Evolutionary conservation across 2,888 invertebrate species (phyloP).

Genomic region (Allophyes oxyacanthae): DNA sequence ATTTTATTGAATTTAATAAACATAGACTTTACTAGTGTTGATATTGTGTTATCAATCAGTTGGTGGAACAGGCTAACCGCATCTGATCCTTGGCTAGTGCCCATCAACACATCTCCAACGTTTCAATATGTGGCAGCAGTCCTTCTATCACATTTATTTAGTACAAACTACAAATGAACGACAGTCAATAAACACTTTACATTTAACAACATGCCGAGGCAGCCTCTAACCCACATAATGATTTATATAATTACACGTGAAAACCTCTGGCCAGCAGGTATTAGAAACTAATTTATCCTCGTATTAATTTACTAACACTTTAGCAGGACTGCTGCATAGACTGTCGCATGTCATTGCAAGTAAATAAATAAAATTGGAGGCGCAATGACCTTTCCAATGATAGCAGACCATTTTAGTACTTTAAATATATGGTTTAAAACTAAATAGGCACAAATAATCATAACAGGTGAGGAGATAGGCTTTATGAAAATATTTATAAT

Average conservation of each 20-base stretch:
- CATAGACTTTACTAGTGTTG: constrained; percentile 63
- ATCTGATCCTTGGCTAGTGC: constrained; percentile 17
- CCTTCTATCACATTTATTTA: constrained; percentile 81
- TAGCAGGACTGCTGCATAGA: constrained; percentile 77
- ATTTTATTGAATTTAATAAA: constrained; percentile 70
- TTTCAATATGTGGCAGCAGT: constrained; percentile 71
- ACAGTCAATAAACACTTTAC: constrained; percentile 81
- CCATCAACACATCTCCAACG: constrained; percentile 63
- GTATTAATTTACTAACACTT: constrained; percentile 47
- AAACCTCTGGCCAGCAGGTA: constrained; percentile 70
- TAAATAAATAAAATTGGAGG: constrained; percentile 73
- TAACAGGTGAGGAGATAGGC: constrained; percentile 77
- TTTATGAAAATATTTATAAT: constrained; percentile 79
- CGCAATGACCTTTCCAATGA: constrained; percentile 75
- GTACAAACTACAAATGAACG: constrained; percentile 74
- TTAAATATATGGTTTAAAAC: constrained; percentile 76
- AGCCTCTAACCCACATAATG: constrained; percentile 54
- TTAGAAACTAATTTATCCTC: constrained; percentile 54
- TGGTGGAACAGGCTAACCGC: constrained; percentile 36
- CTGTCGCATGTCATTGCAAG: constrained; percentile 69
- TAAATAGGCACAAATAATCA: constrained; percentile 81
- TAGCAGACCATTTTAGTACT: constrained; percentile 72
- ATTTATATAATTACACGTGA: constrained; percentile 60
- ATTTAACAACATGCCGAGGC: constrained; percentile 59
- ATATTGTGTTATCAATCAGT: constrained; percentile 58